Evolutionary conservation across 2,888 invertebrate species (phyloP), one percentile per base, ranked within the genome.

Genomic region (Machimus rusticus): DNA sequence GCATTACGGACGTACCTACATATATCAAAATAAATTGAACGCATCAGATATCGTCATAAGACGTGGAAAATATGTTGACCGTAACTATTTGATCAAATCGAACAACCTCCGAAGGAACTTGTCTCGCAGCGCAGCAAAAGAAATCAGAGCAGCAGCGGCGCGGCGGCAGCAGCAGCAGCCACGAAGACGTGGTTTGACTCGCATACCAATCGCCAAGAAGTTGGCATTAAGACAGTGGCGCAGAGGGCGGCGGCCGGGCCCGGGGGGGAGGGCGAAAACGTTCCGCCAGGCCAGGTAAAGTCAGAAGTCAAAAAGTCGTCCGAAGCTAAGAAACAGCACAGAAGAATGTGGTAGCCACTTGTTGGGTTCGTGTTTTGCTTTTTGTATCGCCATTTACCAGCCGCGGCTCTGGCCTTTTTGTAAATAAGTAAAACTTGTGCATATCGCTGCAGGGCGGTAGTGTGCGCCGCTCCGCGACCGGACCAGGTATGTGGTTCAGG

Each of bases 281-380:
- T 85, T 74, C 86, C 88, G 86, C 82, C 85, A 89, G 88, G 87
- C 88, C 86, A 88, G 86, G 89, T 88, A 86, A 89, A 90, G 89
- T 90, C 89, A 89, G 89, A 89, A 90, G 89, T 90, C 89, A 90
- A 90, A 89, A 89, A 88, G 89, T 89, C 88, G 89, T 88, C 86
- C 89, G 86, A 88, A 81, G 88, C 88, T 88, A 86, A 87, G 85
- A 87, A 89, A 89, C 89, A 89, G 87, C 89, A 87, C 77, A 86
- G 79, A 89, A 89, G 89, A 89, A 89, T 89, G 89, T 89, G 89
- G 89, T 90, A 90, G 89, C 89, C 88, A 88, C 89, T 89, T 89
- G 89, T 89, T 89, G 89, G 89, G 88, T 88, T 89, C 89, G 87
- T 89, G 88, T 89, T 89, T 89, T 88, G 88, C 89, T 86, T 86